Evolutionary conservation across 2,888 invertebrate genomes (phyloP), one percentile per base, ranked within the genome.

Genomic region (Sphecodes monilicornis): DNA sequence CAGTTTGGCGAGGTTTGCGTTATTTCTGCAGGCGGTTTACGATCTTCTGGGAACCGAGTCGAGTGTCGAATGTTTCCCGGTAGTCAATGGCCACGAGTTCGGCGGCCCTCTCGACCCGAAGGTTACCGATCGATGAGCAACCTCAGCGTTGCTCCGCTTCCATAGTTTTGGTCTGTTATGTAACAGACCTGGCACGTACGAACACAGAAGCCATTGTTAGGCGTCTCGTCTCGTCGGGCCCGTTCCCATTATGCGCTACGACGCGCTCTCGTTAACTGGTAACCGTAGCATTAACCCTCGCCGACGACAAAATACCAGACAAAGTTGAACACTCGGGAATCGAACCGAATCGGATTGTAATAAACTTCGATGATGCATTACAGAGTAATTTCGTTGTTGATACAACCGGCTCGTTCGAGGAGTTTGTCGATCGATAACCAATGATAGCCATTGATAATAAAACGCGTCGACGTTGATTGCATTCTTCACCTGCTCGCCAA

Each of bases 161-260:
- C 80, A 84, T 69, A 82, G 86, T 86, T 89, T 87, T 75, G 72
- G 60, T 76, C 68, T 66, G 76, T 89, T 89, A 73, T 84, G 87
- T 78, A 89, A 89, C 80, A 3, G 71, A 46, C n/a, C 72, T 66
- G 75, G 76, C 69, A 78, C 78, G 32, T 76, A 83, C 60, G 43
- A 76, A 84, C 76, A 81, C 76, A 80, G 50, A 80, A 84, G 76
- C 82, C 68, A 84, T 80, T 73, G 81, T 86, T 81, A 54, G 54
- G 50, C 54, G 69, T 77, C 76, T n/a, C 16, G n/a, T 50, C 71
- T 68, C 60, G 41, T 73, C 32, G 66, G 22, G 22, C n/a, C 66
- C 66, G 66, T 64, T 78, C 46, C 70, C 69, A 64, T 79, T 70
- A 73, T 78, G 57, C 26, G 57, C 57, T 66, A 16, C 69, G 50